Conservation (phyloP, 2,797 vertebrate genomes). For the Limosa lapponica region DNA sequence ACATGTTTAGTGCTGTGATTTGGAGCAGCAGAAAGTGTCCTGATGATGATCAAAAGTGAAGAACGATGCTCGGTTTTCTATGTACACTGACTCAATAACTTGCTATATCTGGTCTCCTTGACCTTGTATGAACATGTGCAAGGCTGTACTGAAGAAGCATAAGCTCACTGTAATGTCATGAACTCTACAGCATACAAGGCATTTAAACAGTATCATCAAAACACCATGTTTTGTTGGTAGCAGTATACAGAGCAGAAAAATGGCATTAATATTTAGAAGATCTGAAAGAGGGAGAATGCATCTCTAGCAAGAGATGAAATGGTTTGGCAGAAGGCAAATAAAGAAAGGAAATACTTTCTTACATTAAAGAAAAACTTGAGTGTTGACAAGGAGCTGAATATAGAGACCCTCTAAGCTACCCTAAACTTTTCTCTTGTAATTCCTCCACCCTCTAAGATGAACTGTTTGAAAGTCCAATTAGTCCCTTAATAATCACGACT, state of each 20-base stretch:
- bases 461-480: constrained; percentile 49
- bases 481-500: constrained; percentile 53
- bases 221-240: not conserved
- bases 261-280: not conserved
- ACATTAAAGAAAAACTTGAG: not conserved
- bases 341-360: constrained; percentile 8
- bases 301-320: not conserved
- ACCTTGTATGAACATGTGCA: not conserved
- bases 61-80: not conserved
- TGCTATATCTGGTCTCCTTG: not conserved
- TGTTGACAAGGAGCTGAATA: not conserved
- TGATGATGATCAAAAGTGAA: not conserved
- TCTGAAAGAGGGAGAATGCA: not conserved
- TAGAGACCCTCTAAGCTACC: not conserved
- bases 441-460: constrained; percentile 23
- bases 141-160: not conserved
- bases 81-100: not conserved
- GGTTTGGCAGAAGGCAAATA: not conserved
- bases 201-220: not conserved
- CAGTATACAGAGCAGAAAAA: not conserved
- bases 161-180: not conserved
- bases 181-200: not conserved
- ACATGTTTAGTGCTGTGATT: not conserved
- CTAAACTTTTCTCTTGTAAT: constrained; percentile 10
- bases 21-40: not conserved